Conservation (phyloP, 2,113 vertebrate species). For the Pteronura brasiliensis region DNA sequence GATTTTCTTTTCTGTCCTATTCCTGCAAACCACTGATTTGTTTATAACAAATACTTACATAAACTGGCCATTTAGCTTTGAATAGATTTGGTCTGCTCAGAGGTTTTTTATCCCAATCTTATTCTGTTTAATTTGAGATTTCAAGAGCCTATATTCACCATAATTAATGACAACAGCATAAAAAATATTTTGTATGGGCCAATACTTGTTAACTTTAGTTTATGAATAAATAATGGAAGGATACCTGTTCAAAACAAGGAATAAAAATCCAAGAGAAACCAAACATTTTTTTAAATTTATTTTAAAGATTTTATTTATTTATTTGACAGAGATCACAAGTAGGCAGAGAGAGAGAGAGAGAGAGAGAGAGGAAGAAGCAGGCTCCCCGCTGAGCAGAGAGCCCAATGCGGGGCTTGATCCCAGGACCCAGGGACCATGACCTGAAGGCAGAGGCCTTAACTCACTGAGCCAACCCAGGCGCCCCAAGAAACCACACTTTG, state of each 20-base stretch:
- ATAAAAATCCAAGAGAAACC: constrained; percentile 24
- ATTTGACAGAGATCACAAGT: too few species aligned
- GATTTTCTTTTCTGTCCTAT: background rate
- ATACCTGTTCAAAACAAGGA: constrained; percentile 15
- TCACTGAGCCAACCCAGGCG: too few species aligned
- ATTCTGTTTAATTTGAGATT: constrained; percentile 34
- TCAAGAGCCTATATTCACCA: background rate
- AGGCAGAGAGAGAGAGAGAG: too few species aligned
- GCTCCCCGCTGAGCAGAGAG: too few species aligned
- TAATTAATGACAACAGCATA: constrained; percentile 8
- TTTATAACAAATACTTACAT: background rate
- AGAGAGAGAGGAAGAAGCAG: too few species aligned
- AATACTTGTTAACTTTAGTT: constrained; percentile 29
- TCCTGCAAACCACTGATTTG: background rate
- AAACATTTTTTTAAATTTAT: background rate
- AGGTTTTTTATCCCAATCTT: background rate
- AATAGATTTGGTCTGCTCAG: background rate
- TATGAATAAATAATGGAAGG: constrained; percentile 13
- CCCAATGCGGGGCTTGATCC: too few species aligned
- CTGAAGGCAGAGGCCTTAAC: too few species aligned
- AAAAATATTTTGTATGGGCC: background rate
- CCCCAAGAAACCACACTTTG: too few species aligned
- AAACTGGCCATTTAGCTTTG: constrained; percentile 13
- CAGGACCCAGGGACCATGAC: too few species aligned
- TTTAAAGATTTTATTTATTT: too few species aligned